These are phyloP conservation scores for Menidia beryllina DNA, from an alignment of 2,113 vertebrate species.

Conservation along the genomic window DNA sequence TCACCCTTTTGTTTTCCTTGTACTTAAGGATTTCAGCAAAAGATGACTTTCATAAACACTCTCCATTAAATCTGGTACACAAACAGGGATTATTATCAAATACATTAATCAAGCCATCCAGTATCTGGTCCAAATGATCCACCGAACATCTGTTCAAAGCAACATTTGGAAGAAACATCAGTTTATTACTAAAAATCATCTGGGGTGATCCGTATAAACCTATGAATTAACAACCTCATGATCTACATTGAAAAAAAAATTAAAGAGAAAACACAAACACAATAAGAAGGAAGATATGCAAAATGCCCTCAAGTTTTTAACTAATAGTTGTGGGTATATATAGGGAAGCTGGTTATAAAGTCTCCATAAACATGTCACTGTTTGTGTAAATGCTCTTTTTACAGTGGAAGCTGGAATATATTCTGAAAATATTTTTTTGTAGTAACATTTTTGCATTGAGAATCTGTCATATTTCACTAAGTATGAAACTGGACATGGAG, in stretches of 20 bases:
- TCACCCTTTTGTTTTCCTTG: slow-evolving; percentile 9
- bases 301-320: not conserved
- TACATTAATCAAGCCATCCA: slow-evolving; percentile 21
- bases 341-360: no score
- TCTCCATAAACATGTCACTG: no score
- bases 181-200: slow-evolving; percentile 21
- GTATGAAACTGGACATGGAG: no score
- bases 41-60: not conserved
- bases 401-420: no score
- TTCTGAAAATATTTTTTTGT: no score
- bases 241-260: slow-evolving; percentile 15
- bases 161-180: not conserved
- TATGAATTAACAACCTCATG: slow-evolving; percentile 47
- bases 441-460: no score
- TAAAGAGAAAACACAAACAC: not conserved
- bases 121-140: slow-evolving; percentile 16
- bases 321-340: not conserved
- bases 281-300: not conserved
- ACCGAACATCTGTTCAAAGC: slow-evolving; percentile 17
- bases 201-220: slow-evolving; percentile 42
- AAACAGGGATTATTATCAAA: slow-evolving; percentile 20
- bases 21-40: slow-evolving; percentile 1
- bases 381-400: no score
- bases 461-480: no score
- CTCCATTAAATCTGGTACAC: not conserved